Evolutionary conservation across 2,888 invertebrate genomes (phyloP), one percentile per base, ranked within the genome.

Genomic region (Shargacucullia verbasci): DNA sequence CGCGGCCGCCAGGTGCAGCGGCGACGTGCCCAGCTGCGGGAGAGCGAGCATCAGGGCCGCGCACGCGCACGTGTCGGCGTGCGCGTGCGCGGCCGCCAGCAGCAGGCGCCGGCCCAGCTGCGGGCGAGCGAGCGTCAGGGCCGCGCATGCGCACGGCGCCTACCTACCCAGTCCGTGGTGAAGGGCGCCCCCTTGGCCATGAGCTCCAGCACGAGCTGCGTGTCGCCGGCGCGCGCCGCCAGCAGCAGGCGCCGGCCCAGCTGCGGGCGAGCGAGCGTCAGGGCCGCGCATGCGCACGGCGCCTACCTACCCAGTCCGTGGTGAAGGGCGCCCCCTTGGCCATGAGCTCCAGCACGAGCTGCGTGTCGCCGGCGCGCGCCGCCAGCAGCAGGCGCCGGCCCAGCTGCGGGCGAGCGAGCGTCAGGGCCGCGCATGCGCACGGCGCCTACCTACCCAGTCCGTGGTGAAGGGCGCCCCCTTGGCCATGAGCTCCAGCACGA

Each of bases 111-210:
- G 98, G 95, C 85, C 97, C 65, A 97, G 94, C 58, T 98, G 92
- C 62, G 99, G 94, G 74, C 97, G 96, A 79, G 97, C 97, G 74
- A 97, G 97, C 45, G 97, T 97, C n/a, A n/a, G n/a, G 72, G 96
- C 96, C 50, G 95, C 88, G 86, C 98, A 98, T 83, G 96, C 96
- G 93, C 96, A 96, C 40, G 97, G 97, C 11, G 91, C 91, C 31
- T 98, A 61, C 99, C 99, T 70, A 98, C 93, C 98, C 98, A 98
- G 89, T 99, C 98, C 2, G 98, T 97, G 9, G 97, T 97, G 82
- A 99, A 98, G 25, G 98, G 98, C 43, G 98, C 98, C 44, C 99
- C 98, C 87, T 96, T 96, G 27, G 96, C 95, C 95, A 99, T 96
- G 58, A 98, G 95, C 40, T 95, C 95, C 59, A 96, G 95, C 15